phyloP scores from a whole-genome alignment of 2,888 invertebrate species.

The Caenorhabditis imperialis region DNA sequence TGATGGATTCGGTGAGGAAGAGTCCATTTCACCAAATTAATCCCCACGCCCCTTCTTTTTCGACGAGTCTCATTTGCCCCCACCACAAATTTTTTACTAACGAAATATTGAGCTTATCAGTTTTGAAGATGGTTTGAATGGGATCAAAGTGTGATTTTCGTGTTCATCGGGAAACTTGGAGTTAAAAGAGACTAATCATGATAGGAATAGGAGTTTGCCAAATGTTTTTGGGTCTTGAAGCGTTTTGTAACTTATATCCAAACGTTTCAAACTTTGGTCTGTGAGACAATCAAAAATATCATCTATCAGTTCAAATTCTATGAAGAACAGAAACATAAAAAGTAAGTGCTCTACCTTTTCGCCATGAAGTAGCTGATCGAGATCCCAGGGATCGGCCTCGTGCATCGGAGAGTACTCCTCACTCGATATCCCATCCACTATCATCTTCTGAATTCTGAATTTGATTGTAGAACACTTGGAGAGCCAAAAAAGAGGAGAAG shows the following conservation, averaged over 20 bases:
- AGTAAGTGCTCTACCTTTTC: constrained; percentile 62
- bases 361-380: constrained; percentile 71
- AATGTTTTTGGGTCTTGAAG: too few relatives aligned
- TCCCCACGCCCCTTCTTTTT: constrained; percentile 11
- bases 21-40: constrained; percentile 48
- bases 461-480: background rate
- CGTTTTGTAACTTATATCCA: too few relatives aligned
- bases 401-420: constrained; percentile 52
- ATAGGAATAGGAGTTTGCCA: too few relatives aligned
- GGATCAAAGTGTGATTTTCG: too few relatives aligned
- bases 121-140: too few relatives aligned
- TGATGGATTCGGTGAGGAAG: constrained; percentile 27
- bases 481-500: background rate
- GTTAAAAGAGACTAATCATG: too few relatives aligned
- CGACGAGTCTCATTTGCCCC: too few relatives aligned
- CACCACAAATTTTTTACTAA: too few relatives aligned
- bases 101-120: background rate
- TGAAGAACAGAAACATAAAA: constrained; percentile 3
- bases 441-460: constrained; percentile 32
- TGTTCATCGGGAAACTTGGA: too few relatives aligned
- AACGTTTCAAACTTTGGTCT: too few relatives aligned
- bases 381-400: constrained; percentile 73
- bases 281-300: too few relatives aligned
- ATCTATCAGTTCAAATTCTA: constrained; percentile 1
- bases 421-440: constrained; percentile 53